Evolutionary conservation across 2,888 invertebrate species (phyloP), one percentile per base, ranked within the genome.

Genomic region (Alloscopus bannaensis): DNA sequence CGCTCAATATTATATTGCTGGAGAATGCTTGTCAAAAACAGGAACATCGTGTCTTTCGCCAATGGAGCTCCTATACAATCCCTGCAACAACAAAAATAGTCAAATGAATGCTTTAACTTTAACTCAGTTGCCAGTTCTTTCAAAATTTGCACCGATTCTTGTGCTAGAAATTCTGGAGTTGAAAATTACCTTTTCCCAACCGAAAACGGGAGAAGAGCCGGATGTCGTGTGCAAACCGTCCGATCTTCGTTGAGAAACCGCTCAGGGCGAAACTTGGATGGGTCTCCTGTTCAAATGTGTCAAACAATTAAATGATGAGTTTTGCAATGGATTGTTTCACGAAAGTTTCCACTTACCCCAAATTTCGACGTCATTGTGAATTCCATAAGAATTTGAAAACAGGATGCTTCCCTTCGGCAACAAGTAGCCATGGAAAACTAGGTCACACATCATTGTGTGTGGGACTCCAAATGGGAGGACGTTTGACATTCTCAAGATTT

Each of bases 231-330:
- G n/a, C 62, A 26, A 6, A 40, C 65, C 3, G 60, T 65, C 13
- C 71, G 77, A 64, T 79, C 79, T 2, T 66, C 40, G n/a, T 28
- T 57, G 20, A 83, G 68, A 50, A 81, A 83, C 28, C 83, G 50
- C n/a, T 83, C 83, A 0, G 83, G 83, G 20, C 75, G 40, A 42
- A 83, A 83, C 3, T 62, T 70, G 0, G 66, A 22, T 1, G 83
- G 80, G 20, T 80, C 73, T 13, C 73, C 77, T n/a, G n/a, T n/a
- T n/a, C n/a, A n/a, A n/a, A n/a, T n/a, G n/a, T n/a, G n/a, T n/a
- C n/a, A n/a, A n/a, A n/a, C n/a, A n/a, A n/a, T n/a, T n/a, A n/a
- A n/a, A n/a, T n/a, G n/a, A n/a, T n/a, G n/a, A n/a, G n/a, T n/a
- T n/a, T n/a, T n/a, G n/a, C n/a, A n/a, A n/a, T n/a, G n/a, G n/a